Evolutionary conservation across 2,113 vertebrate genomes (phyloP).

Genomic region (Micronycteris hirsuta): DNA sequence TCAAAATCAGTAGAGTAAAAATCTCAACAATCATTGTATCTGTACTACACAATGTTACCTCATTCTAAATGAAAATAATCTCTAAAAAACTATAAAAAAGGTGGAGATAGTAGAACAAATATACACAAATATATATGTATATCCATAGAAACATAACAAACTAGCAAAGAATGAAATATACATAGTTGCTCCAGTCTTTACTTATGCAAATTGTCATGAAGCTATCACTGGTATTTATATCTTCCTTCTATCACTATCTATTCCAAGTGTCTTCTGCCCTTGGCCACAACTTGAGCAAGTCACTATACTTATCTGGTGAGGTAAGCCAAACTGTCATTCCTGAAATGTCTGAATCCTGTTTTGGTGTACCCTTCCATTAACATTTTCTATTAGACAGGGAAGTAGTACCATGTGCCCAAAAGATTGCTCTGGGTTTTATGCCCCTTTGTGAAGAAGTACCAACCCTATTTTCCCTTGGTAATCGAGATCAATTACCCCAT

Average conservation of each 20-base stretch:
- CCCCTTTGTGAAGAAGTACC: background rate
- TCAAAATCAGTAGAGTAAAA: background rate
- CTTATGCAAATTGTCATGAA: background rate
- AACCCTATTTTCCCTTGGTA: background rate
- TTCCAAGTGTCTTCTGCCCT: background rate
- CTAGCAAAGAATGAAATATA: background rate
- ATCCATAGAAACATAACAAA: background rate
- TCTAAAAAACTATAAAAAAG: background rate
- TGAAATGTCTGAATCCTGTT: background rate
- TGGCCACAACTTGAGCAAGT: background rate
- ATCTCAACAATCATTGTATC: background rate
- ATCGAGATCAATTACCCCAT: background rate
- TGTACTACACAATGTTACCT: background rate
- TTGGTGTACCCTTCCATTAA: background rate
- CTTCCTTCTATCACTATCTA: background rate
- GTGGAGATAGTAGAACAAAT: background rate
- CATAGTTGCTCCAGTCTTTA: background rate
- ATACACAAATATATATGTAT: background rate
- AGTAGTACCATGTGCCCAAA: background rate
- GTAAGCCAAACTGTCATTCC: background rate
- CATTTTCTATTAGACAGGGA: background rate
- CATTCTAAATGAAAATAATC: background rate
- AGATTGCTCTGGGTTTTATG: background rate
- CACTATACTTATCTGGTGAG: background rate
- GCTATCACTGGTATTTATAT: background rate